Percentiles rank a stretch among this genome's conserved stretches.
phyloP scores from a whole-genome alignment of 1,140 invertebrate species.

The Heliothis virescens region DNA sequence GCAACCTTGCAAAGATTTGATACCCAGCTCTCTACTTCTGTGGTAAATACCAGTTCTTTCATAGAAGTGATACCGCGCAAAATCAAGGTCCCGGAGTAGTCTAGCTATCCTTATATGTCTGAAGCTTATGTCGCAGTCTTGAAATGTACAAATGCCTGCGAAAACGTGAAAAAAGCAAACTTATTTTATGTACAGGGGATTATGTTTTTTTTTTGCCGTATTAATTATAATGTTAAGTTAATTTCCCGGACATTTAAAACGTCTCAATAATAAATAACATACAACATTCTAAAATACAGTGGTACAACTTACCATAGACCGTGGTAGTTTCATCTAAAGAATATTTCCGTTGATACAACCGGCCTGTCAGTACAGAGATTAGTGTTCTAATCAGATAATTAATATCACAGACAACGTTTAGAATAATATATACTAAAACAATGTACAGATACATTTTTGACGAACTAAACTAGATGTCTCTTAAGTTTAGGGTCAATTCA shows the following conservation, averaged over 20 bases:
- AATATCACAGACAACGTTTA: constrained; percentile 66
- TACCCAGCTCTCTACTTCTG: constrained; percentile 83
- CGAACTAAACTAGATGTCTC: background rate
- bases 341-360: constrained; percentile 60
- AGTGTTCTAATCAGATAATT: constrained; percentile 70
- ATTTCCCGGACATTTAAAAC: no score
- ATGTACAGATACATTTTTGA: constrained; percentile 37
- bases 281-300: background rate
- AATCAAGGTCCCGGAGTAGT: constrained; percentile 90
- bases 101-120: constrained; percentile 90
- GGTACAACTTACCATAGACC: constrained; percentile 73
- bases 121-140: constrained; percentile 89
- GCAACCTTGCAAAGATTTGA: constrained; percentile 88
- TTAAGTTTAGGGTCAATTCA: background rate
- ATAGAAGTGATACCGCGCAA: constrained; percentile 90
- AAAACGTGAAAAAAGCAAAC: background rate
- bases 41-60: constrained; percentile 87
- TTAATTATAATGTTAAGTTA: no score
- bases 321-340: constrained; percentile 62
- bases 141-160: constrained; percentile 89
- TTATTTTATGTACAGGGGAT: background rate
- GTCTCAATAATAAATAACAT: no score
- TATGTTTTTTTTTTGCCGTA: no score
- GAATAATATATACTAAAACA: constrained; percentile 55
- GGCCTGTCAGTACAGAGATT: constrained; percentile 65